phyloP scores from a whole-genome alignment of 2,113 vertebrate genomes.

The Bujurquina vittata region DNA sequence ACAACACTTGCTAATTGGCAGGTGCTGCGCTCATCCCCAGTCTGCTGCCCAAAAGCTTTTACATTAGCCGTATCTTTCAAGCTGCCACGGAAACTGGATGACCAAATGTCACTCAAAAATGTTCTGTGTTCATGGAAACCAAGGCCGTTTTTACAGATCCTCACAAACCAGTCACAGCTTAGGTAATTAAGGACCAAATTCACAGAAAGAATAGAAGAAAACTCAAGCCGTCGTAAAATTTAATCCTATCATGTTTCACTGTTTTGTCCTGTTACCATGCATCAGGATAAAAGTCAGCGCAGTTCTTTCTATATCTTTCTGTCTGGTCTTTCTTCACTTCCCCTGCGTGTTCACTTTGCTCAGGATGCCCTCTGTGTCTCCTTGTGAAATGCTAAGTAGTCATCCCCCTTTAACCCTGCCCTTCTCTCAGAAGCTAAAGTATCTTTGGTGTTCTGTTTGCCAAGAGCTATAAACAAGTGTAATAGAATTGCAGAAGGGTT shows the following conservation, averaged over 20 bases:
- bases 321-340: constrained; percentile 40
- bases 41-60: constrained; percentile 33
- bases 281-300: constrained; percentile 31
- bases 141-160: constrained; percentile 35
- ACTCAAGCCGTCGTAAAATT: constrained; percentile 46
- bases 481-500: constrained; percentile 76
- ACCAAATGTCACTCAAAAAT: constrained; percentile 32
- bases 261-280: constrained; percentile 31
- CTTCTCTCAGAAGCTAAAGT: constrained; percentile 63
- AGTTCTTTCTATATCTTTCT: constrained; percentile 46
- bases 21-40: constrained; percentile 30
- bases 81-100: constrained; percentile 20
- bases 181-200: constrained; percentile 16
- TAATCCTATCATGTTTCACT: constrained; percentile 43
- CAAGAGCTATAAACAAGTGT: constrained; percentile 78
- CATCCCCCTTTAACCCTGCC: constrained; percentile 61
- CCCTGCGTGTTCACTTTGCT: constrained; percentile 44
- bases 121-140: constrained; percentile 19
- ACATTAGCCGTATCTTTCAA: constrained; percentile 33
- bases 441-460: constrained; percentile 72
- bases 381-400: constrained; percentile 71
- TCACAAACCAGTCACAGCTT: constrained; percentile 25
- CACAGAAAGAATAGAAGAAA: constrained; percentile 41
- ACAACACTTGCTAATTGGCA: constrained; percentile 38
- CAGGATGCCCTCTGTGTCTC: constrained; percentile 61